Conservation (phyloP, 2,888 invertebrate species). For the Orchestes rusci region DNA sequence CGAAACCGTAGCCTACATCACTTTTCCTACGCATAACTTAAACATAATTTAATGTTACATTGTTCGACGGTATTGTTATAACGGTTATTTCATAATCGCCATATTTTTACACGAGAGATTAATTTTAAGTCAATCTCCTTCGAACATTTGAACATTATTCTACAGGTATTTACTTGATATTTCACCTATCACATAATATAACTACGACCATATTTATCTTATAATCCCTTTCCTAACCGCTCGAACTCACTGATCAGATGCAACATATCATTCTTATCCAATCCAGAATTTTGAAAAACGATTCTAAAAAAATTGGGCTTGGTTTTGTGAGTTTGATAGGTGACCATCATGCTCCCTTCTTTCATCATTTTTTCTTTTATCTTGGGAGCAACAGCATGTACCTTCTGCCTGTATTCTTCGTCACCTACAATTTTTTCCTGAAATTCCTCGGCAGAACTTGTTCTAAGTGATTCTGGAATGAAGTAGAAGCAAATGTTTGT, state of each 20-base stretch:
- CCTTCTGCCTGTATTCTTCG: constrained; percentile 52
- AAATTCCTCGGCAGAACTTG: constrained; percentile 33
- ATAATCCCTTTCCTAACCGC: constrained; percentile 54
- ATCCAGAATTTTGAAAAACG: constrained; percentile 84
- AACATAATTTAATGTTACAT: too few species aligned
- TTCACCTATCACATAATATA: too few species aligned
- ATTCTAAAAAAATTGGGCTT: constrained; percentile 93
- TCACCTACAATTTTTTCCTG: constrained; percentile 7
- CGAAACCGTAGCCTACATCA: too few species aligned
- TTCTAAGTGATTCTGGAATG: constrained; percentile 25
- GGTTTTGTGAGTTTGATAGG: constrained; percentile 83
- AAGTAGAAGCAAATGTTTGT: constrained; percentile 98
- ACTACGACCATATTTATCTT: constrained; percentile 8
- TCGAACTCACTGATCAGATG: constrained; percentile 86
- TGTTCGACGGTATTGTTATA: too few species aligned
- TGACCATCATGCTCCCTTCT: constrained; percentile 91
- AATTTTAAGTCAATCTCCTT: too few species aligned
- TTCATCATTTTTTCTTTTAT: constrained; percentile 95
- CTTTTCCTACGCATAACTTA: too few species aligned
- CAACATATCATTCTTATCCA: constrained; percentile 76
- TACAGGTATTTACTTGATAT: too few species aligned
- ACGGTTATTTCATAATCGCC: too few species aligned
- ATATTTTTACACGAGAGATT: too few species aligned
- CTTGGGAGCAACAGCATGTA: constrained; percentile 81
- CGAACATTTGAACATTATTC: too few species aligned